phyloP scores from a whole-genome alignment of 1,140 invertebrate genomes.

The Notospermus geniculatus region DNA sequence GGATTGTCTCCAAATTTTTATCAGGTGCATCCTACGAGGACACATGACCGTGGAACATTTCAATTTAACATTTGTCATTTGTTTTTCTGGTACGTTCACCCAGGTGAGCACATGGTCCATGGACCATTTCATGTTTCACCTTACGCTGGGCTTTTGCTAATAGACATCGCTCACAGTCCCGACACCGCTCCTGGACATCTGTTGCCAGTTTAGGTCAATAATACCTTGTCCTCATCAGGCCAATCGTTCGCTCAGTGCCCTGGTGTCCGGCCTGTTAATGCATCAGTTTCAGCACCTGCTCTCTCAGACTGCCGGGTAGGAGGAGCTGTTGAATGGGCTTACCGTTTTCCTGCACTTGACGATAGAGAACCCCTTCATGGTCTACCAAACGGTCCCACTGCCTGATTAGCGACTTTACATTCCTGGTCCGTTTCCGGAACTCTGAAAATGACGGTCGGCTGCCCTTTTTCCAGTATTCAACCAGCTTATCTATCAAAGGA shows the following conservation, averaged over 20 bases:
- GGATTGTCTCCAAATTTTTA: too few species aligned
- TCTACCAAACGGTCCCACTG: background rate
- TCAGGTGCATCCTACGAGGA: too few species aligned
- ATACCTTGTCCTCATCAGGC: slow-evolving; percentile 12
- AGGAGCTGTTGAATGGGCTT: background rate
- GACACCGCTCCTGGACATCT: slow-evolving; percentile 13
- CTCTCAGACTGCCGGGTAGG: background rate
- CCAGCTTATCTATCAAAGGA: background rate
- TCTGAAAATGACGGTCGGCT: background rate
- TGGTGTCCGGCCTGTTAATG: slow-evolving; percentile 20
- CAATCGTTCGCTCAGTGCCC: slow-evolving; percentile 9
- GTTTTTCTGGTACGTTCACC: too few species aligned
- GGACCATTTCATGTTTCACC: slow-evolving; percentile 13
- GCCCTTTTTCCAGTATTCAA: background rate
- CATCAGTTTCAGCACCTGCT: slow-evolving; percentile 14
- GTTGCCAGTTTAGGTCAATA: slow-evolving; percentile 16
- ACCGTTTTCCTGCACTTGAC: background rate
- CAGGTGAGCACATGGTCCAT: too few species aligned
- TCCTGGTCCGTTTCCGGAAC: background rate
- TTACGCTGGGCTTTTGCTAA: background rate
- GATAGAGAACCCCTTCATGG: background rate
- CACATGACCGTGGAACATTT: too few species aligned
- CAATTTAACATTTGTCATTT: too few species aligned
- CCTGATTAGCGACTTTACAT: background rate
- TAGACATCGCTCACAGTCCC: slow-evolving; percentile 20